Evolutionary conservation across 92 coral and sea anemone species (phyloP), one percentile per base, ranked within the genome.

Genomic region (Diadumene lineata): DNA sequence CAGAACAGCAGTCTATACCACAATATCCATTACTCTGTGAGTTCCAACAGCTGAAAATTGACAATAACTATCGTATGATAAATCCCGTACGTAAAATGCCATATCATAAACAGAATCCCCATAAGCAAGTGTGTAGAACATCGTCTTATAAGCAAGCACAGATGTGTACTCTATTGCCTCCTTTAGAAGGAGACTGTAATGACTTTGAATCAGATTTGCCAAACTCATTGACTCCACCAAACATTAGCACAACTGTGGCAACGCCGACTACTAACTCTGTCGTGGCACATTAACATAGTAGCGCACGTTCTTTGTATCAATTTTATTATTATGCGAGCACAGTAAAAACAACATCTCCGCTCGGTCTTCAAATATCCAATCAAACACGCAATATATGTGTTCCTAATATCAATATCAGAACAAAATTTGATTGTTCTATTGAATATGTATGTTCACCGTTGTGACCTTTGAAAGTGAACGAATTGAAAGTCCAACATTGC

Each of bases 141-240:
- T 91, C 97, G 1, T 91, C 97, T 9, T 91, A 91, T 70, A 91
- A 91, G 53, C 82, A 89, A 25, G 97, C 97, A 16, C 97, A 91
- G 70, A 91, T 91, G 78, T 84, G 86, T 32, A 92, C 88, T 0
- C 80, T 91, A 61, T 31, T 91, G 32, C 97, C 97, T 15, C 97
- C 97, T 0, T 74, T 91, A 60, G 93, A 91, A 61, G 80, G 84
- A 61, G 92, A 85, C 32, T 43, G 63, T 2, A 55, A 83, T 1
- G 34, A 33, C 71, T 72, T 72, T 28, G 64, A 22, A 58, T 28
- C 43, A 4, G 68, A 62, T 6, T 62, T 62, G 17, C 68, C 2
- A 30, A 62, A 28, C 15, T 43, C 68, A 28, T 2, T 43, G 38
- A 15, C 68, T 26, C 11, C 62, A 60, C 43, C 28, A 43, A 26